Evolutionary conservation across 2,113 vertebrate genomes (phyloP), one percentile per base, ranked within the genome.

Genomic region (Pungitius pungitius): DNA sequence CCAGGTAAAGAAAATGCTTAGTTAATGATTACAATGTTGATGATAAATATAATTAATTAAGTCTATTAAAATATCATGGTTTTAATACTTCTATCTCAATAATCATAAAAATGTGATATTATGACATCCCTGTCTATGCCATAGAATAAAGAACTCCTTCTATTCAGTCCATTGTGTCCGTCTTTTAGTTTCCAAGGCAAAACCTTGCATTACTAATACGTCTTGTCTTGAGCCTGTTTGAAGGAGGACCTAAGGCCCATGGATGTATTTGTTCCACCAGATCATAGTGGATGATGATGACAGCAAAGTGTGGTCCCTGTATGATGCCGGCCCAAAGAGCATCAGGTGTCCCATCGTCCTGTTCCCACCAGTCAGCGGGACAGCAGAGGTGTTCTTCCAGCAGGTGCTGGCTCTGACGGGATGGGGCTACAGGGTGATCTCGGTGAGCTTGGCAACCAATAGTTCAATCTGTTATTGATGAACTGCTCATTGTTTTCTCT

Each of bases 271-370:
- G 61, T 15, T 75, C 27, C 18, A n/a, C 33, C 55, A 99, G 98
- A 98, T 99, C 54, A 99, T 99, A 13, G 98, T 99, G 14, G 98
- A 99, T 0, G 98, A 99, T 35, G 98, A 99, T 0, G 98, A 99
- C 94, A 99, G 97, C 70, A 99, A 99, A 89, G 96, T 99, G 55
- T 99, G 98, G 98, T 97, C 98, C 0, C 91, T 99, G 64, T 99
- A 99, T 11, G 98, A 99, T 10, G 97, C 98, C 0, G 98, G 98
- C 33, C 97, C 97, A 0, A 94, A 96, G 89, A 98, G 88, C 83
- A 96, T 99, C 87, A 88, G 98, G 24, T 99, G 98, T 84, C 98
- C 98, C 0, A 96, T 99, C 88, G 96, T 99, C 87, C 96, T 99
- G 69, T 95, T 99, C 0, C 98, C 98, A 4, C 98, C 98, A 0